Conservation (phyloP, 2,113 vertebrate genomes). For the Condylura cristata region DNA sequence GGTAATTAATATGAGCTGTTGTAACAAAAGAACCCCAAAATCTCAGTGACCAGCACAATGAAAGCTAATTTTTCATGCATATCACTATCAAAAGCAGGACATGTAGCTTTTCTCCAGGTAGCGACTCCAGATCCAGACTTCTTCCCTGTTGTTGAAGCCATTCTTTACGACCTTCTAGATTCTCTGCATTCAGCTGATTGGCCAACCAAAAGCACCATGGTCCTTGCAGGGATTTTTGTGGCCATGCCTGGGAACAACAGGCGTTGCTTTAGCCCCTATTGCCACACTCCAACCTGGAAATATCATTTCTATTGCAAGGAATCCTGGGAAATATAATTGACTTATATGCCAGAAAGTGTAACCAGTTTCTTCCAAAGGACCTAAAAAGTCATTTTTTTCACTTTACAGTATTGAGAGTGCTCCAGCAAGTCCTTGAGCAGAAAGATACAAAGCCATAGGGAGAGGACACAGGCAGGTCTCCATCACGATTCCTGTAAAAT, state of each 20-base stretch:
- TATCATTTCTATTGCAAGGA: neutral
- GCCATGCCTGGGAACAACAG: neutral
- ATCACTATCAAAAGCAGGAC: neutral
- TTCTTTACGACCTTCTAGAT: neutral
- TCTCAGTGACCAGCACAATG: neutral
- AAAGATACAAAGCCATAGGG: neutral
- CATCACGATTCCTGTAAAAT: neutral
- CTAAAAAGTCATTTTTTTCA: neutral
- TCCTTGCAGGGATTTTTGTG: neutral
- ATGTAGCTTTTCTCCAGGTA: neutral
- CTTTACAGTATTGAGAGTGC: neutral
- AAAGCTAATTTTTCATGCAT: neutral
- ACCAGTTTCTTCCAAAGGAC: neutral
- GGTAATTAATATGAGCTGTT: neutral
- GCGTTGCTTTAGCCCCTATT: neutral
- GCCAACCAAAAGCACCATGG: neutral
- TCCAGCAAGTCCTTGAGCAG: neutral
- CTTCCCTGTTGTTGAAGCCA: neutral
- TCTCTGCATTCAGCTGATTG: neutral
- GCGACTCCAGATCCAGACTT: neutral
- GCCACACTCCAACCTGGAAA: neutral
- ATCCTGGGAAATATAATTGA: neutral
- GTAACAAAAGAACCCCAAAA: neutral
- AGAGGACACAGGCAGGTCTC: neutral
- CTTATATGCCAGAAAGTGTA: neutral